Evolutionary conservation across 2,113 vertebrate genomes (phyloP).

Genomic region (Loxodonta africana): DNA sequence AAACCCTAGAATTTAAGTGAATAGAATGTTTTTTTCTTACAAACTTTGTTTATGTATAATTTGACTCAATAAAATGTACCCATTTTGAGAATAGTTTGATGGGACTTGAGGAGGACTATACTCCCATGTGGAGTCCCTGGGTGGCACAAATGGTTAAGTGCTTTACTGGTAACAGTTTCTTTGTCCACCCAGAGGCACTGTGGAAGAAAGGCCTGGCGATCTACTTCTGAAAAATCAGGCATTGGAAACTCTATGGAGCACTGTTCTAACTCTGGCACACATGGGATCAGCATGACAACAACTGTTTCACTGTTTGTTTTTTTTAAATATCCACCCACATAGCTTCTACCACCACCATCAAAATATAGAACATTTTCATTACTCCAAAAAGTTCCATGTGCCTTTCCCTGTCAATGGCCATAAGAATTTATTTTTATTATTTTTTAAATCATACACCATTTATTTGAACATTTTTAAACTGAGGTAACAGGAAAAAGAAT

Average conservation of each 20-base stretch:
- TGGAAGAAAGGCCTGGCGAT: background rate
- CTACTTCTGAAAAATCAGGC: background rate
- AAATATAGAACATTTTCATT: background rate
- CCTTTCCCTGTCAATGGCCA: background rate
- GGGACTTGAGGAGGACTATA: background rate
- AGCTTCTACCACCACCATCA: background rate
- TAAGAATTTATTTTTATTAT: background rate
- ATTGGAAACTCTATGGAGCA: background rate
- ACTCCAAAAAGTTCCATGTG: background rate
- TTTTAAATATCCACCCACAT: background rate
- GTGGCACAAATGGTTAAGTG: background rate
- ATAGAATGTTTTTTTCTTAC: conserved; percentile 14
- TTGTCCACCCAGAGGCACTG: background rate
- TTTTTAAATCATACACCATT: background rate
- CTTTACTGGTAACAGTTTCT: background rate
- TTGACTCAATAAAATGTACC: background rate
- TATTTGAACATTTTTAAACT: conserved; percentile 39
- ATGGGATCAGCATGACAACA: background rate
- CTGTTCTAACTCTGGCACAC: background rate
- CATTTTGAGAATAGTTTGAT: background rate
- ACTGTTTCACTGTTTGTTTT: background rate
- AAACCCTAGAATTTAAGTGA: background rate
- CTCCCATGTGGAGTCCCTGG: background rate
- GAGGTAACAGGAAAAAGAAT: background rate
- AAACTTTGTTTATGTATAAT: background rate